Conservation (phyloP, 2,797 vertebrate genomes). For the Petrocephalus sullivani region DNA sequence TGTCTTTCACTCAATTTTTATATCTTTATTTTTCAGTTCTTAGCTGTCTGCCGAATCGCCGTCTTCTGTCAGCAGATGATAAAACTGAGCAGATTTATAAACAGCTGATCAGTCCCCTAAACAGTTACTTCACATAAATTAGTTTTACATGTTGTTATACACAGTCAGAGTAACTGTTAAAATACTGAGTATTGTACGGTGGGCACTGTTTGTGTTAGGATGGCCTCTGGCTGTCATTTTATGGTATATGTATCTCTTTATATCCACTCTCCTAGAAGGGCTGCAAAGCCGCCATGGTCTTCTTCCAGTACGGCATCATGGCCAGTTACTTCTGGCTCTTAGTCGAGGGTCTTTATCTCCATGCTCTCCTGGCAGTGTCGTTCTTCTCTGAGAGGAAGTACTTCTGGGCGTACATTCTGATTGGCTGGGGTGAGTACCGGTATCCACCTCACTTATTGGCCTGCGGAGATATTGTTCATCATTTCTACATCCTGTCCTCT, state of each 20-base stretch:
- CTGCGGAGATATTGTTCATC: not conserved
- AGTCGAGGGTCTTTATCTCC: conserved; percentile 90
- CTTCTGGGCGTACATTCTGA: conserved; percentile 95
- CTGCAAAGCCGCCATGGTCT: conserved; percentile 86
- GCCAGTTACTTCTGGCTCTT: conserved; percentile 97
- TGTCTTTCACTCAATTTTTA: not conserved
- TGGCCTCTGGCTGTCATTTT: not conserved
- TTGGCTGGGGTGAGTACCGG: conserved; percentile 84
- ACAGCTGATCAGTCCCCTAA: not conserved
- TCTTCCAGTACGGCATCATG: conserved; percentile 96
- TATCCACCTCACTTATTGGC: not conserved
- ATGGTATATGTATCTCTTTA: conserved; percentile 18
- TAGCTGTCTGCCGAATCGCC: not conserved
- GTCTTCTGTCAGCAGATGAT: not conserved
- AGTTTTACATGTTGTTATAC: not conserved
- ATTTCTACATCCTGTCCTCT: not conserved
- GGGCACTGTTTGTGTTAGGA: not conserved
- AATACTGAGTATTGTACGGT: not conserved
- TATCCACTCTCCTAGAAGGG: conserved; percentile 66
- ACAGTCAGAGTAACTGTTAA: not conserved
- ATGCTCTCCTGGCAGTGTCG: conserved; percentile 83
- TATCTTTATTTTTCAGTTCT: not conserved
- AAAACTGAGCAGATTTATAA: not conserved
- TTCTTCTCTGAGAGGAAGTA: conserved; percentile 97
- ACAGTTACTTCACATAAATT: not conserved